Conservation (phyloP, 2,888 invertebrate species). For the Cosmorhoe ocellata region DNA sequence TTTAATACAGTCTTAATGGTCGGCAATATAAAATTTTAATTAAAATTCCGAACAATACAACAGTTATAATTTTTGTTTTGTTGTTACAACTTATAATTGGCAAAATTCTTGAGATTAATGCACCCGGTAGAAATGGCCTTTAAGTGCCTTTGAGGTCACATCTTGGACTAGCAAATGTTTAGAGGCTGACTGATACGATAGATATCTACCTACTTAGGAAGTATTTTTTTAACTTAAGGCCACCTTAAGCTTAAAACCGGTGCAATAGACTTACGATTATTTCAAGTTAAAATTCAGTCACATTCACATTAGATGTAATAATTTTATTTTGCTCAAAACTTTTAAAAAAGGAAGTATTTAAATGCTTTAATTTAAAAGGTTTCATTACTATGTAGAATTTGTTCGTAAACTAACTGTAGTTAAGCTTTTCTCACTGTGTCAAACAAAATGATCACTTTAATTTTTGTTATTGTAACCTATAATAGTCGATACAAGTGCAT, state of each 20-base stretch:
- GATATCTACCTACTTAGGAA: slow-evolving; percentile 15
- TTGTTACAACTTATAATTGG: slow-evolving; percentile 23
- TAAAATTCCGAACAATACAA: slow-evolving; percentile 35
- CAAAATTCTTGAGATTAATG: slow-evolving; percentile 19
- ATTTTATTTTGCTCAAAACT: no score
- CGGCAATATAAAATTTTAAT: slow-evolving; percentile 38
- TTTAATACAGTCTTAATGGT: slow-evolving; percentile 48
- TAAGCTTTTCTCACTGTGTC: no score
- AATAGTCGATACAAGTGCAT: no score
- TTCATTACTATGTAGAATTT: no score
- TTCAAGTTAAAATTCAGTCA: no score
- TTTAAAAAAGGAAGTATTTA: no score
- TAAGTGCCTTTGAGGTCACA: slow-evolving; percentile 30
- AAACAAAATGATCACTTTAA: no score
- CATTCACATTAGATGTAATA: no score
- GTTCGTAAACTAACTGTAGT: no score
- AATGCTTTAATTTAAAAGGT: no score
- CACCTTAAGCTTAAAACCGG: slow-evolving; percentile 21
- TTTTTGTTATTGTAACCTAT: no score
- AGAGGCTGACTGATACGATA: slow-evolving; percentile 19
- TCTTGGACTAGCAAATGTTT: slow-evolving; percentile 18
- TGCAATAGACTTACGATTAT: not conserved
- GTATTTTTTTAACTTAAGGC: slow-evolving; percentile 21
- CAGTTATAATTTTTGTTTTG: slow-evolving; percentile 27
- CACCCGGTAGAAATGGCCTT: slow-evolving; percentile 20